Conservation (phyloP, 2,888 invertebrate species). For the Melipona bicolor region DNA sequence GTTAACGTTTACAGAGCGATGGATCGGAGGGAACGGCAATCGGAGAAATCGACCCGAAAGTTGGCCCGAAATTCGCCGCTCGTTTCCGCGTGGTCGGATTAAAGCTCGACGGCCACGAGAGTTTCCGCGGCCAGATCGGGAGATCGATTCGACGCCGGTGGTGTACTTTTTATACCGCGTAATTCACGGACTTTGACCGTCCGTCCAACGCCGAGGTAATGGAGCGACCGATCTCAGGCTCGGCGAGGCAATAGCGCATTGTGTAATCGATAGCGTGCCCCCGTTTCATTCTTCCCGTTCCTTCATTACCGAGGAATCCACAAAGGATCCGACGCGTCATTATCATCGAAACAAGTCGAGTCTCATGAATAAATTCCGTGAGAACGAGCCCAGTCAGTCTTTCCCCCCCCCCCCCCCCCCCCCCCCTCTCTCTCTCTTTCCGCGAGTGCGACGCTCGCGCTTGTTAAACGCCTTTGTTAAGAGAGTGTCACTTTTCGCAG, state of each 20-base stretch:
- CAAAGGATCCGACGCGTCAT: constrained; percentile 57
- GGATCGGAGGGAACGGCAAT: not conserved
- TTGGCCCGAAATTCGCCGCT: constrained; percentile 3
- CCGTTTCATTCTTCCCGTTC: constrained; percentile 50
- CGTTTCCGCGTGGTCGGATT: constrained; percentile 7
- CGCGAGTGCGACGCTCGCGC: not conserved
- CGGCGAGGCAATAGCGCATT: not conserved
- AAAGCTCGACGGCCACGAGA: constrained; percentile 1
- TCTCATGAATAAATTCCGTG: constrained; percentile 64
- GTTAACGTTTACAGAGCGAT: not conserved
- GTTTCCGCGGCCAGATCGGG: not conserved
- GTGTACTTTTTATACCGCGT: constrained; percentile 36
- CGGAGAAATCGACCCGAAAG: not conserved
- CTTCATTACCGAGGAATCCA: constrained; percentile 49
- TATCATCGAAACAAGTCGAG: constrained; percentile 57
- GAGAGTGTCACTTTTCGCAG: constrained; percentile 20
- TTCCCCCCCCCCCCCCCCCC: not conserved
- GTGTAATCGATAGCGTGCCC: constrained; percentile 1
- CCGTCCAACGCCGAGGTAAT: constrained; percentile 27
- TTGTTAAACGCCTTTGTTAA: constrained; percentile 23
- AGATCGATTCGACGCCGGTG: constrained; percentile 21
- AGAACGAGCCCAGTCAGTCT: constrained; percentile 22
- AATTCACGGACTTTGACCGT: constrained; percentile 41
- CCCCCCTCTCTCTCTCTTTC: not conserved
- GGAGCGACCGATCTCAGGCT: constrained; percentile 24